Evolutionary conservation across 2,113 vertebrate species (phyloP).

Genomic region (Microcebus ravelobensis): DNA sequence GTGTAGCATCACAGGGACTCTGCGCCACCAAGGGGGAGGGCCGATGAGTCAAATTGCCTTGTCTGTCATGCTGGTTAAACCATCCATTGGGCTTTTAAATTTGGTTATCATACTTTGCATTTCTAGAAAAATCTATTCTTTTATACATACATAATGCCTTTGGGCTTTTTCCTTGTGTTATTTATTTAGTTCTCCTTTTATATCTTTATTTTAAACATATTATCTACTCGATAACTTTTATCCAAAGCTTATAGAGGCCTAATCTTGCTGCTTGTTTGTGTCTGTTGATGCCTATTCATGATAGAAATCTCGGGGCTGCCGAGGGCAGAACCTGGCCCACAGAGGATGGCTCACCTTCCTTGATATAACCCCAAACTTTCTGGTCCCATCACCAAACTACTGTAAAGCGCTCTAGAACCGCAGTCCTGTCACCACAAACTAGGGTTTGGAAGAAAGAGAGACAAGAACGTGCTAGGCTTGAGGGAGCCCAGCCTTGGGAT

Average conservation of each 20-base stretch:
- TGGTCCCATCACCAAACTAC: neutral
- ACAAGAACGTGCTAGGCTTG: neutral
- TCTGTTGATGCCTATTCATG: too few species aligned
- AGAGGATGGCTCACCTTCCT: neutral
- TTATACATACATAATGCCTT: neutral
- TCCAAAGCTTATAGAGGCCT: neutral
- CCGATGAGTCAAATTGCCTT: accelerated
- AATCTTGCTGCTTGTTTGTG: neutral
- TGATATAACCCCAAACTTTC: neutral
- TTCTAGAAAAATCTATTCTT: slow-evolving; percentile 34
- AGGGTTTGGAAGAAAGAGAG: neutral
- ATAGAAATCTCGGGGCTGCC: neutral
- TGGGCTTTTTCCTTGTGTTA: neutral
- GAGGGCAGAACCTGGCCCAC: neutral
- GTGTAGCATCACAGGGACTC: neutral
- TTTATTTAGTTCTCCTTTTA: neutral
- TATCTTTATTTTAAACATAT: neutral
- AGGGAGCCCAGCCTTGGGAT: neutral
- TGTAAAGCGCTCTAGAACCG: neutral
- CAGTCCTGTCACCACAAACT: neutral
- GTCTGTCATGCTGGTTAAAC: neutral
- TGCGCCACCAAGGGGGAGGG: accelerated
- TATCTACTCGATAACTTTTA: neutral
- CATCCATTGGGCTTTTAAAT: neutral
- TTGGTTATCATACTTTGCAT: neutral